These are phyloP conservation scores for Sphaeramia orbicularis DNA, from an alignment of 2,797 vertebrate genomes.

Conservation along the genomic window DNA sequence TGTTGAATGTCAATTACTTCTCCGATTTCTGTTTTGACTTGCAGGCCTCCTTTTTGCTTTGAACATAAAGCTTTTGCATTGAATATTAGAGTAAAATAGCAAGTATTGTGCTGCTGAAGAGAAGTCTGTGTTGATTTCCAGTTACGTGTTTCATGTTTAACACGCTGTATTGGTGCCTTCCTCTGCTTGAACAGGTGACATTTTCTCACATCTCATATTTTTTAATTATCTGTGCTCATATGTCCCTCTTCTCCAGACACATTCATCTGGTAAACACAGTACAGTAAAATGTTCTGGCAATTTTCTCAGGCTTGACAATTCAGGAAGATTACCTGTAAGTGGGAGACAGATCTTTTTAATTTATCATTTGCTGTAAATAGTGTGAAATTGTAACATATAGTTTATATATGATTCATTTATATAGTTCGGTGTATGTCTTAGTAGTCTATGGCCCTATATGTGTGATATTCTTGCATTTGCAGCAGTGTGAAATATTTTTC, in stretches of 20 bases:
- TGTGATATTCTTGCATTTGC: slow-evolving; percentile 25
- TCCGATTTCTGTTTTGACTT: not conserved
- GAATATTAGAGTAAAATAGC: not conserved
- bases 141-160: slow-evolving; percentile 2
- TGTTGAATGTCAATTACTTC: slow-evolving; percentile 7
- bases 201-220: slow-evolving; percentile 22
- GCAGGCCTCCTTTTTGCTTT: not conserved
- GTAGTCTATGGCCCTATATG: not conserved
- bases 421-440: no score
- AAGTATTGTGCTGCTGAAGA: not conserved
- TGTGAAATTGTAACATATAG: slow-evolving; percentile 3
- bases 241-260: slow-evolving; percentile 2
- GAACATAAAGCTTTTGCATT: not conserved
- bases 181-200: slow-evolving; percentile 34
- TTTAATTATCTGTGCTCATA: not conserved
- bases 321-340: slow-evolving; percentile 2
- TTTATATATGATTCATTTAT: no score
- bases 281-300: slow-evolving; percentile 1
- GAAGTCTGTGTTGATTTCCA: slow-evolving; percentile 16
- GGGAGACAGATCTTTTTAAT: slow-evolving; percentile 15
- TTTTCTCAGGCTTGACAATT: not conserved
- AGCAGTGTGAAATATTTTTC: slow-evolving; percentile 27
- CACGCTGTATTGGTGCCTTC: slow-evolving; percentile 7
- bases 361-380: slow-evolving; percentile 27
- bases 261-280: slow-evolving; percentile 4